Percentiles rank a stretch among this genome's conserved stretches.
Conservation (phyloP, 2,888 invertebrate genomes). For the Euspilapteryx auroguttella region DNA sequence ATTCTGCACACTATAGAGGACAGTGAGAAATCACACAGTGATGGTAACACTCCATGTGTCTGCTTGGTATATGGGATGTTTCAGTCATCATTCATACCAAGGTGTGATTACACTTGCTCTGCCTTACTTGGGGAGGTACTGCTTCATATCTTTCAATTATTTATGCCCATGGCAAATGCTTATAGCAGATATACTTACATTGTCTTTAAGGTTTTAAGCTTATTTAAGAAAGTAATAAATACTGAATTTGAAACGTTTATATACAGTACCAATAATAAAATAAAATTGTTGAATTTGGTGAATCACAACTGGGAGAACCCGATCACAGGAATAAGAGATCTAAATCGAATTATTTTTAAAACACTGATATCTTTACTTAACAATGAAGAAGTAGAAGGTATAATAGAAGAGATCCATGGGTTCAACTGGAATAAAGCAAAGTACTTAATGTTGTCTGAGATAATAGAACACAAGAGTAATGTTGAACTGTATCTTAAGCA, state of each 20-base stretch:
- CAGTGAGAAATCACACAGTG: too few relatives aligned
- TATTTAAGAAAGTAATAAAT: conserved; percentile 34
- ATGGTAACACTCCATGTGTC: too few relatives aligned
- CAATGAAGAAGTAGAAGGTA: conserved; percentile 15
- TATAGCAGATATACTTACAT: conserved; percentile 57
- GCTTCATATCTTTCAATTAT: too few relatives aligned
- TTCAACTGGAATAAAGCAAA: conserved; percentile 65
- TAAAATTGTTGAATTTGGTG: conserved; percentile 42
- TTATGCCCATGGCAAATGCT: conserved; percentile 33
- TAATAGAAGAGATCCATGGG: conserved; percentile 25
- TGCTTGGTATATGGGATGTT: conserved; percentile 48
- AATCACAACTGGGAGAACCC: conserved; percentile 67
- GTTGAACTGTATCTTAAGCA: conserved; percentile 11
- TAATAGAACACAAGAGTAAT: conserved; percentile 27
- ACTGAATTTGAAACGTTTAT: conserved; percentile 23
- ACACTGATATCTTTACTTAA: conserved; percentile 23
- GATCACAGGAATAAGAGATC: conserved; percentile 55
- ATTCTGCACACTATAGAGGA: conserved; percentile 13
- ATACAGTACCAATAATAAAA: conserved; percentile 22
- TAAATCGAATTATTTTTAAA: conserved; percentile 49
- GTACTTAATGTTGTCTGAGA: conserved; percentile 56
- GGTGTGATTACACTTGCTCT: conserved; percentile 4
- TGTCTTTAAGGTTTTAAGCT: conserved; percentile 46
- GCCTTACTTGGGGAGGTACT: conserved; percentile 19
- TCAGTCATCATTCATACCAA: conserved; percentile 29